Evolutionary conservation across 2,113 vertebrate species (phyloP).

Genomic region (Chionomys nivalis): DNA sequence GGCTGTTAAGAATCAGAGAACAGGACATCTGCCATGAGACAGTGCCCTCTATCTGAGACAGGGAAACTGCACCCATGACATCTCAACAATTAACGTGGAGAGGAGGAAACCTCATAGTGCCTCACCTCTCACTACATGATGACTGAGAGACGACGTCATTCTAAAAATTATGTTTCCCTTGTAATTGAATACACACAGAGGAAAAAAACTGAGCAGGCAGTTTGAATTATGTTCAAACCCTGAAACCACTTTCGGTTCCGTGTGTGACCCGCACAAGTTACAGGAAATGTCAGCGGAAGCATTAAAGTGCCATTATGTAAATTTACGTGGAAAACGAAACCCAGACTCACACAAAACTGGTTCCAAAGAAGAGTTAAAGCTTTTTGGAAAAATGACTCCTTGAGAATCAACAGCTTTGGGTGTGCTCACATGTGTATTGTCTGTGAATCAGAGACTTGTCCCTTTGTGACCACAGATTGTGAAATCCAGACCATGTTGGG

Average conservation of each 20-base stretch:
- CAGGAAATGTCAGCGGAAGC: slow-evolving; percentile 30
- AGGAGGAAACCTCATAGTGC: neutral
- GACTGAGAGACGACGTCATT: neutral
- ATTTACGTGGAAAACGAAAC: slow-evolving; percentile 52
- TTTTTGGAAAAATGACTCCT: slow-evolving; percentile 44
- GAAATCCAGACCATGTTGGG: neutral
- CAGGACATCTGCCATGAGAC: too few relatives aligned
- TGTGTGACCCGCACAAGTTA: slow-evolving; percentile 8
- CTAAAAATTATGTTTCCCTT: slow-evolving; percentile 23
- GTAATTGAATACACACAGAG: neutral
- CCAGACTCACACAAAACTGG: neutral
- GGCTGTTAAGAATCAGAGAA: neutral
- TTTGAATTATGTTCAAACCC: slow-evolving; percentile 33
- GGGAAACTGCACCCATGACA: neutral
- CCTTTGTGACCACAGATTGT: neutral
- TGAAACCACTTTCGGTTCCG: neutral
- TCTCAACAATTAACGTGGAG: neutral
- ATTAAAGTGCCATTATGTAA: slow-evolving; percentile 6
- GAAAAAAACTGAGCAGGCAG: neutral
- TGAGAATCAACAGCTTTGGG: neutral
- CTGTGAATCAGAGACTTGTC: neutral
- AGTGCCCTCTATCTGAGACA: neutral
- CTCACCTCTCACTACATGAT: neutral
- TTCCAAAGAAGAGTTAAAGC: slow-evolving; percentile 51
- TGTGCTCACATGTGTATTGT: neutral